Evolutionary conservation across 2,113 vertebrate genomes (phyloP), one percentile per base, ranked within the genome.

Genomic region (Poecilia latipinna): DNA sequence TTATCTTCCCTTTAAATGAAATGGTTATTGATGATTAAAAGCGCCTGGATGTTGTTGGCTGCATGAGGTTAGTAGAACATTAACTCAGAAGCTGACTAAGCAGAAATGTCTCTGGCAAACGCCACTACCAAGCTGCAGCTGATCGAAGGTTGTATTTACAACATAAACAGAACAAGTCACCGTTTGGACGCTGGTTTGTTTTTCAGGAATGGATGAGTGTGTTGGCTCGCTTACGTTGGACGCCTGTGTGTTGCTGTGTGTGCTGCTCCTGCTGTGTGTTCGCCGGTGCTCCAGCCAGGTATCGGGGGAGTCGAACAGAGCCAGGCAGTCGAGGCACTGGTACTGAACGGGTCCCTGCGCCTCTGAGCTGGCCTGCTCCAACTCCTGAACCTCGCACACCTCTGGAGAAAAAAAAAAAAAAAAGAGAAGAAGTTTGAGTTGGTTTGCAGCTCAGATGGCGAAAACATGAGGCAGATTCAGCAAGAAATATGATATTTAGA

Each of bases 281-380:
- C 92, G 92, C 62, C 96, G 93, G 82, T 97, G 97, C 63, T 95
- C 93, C 74, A 97, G 86, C 96, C 96, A 97, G 26, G 95, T 91
- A 12, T 96, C 96, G 0, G 96, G 94, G 0, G 95, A 95, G 64
- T 94, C 89, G 39, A 97, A 97, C 28, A 97, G 93, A 65, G 96
- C 94, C 78, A 95, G 92, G 72, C 97, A 97, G 74, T 97, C 96
- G 4, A 95, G 93, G 74, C 97, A 97, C 87, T 97, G 96, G 90
- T 97, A 97, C 78, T 95, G 96, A 68, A 97, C 95, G 17, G 96
- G 94, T 61, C 93, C 91, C 0, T 84, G 75, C 24, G 17, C 19
- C 33, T 84, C 88, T 0, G 87, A 60, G 5, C 62, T 75, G 0
- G 72, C 72, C 2, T 88, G 90, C 29, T 86, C 88, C 0, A 84